A percentile compares a stretch with the other conserved stretches of the same genome.
phyloP scores from a whole-genome alignment of 2,797 vertebrate species.

The Trichosurus vulpecula region DNA sequence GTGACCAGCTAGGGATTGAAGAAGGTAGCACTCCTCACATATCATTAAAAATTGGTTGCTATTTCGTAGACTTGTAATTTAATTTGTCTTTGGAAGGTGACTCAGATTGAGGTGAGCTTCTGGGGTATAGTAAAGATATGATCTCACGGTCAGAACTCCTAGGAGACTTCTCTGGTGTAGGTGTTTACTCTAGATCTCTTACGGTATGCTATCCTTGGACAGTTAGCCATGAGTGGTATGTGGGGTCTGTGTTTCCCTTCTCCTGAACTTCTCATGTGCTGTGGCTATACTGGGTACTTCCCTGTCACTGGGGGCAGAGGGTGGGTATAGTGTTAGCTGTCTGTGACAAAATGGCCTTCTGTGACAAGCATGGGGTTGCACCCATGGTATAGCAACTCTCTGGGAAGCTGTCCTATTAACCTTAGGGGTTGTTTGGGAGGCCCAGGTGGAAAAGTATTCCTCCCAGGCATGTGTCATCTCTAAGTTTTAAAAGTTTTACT shows the following conservation, averaged over 20 bases:
- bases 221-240: neutral
- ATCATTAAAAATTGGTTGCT: neutral
- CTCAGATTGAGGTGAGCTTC: neutral
- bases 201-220: neutral
- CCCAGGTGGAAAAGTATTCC: neutral
- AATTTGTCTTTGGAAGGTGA: neutral
- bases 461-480: no score
- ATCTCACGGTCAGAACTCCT: neutral
- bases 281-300: neutral
- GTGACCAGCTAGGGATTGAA: neutral
- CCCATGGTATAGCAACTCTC: neutral
- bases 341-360: neutral
- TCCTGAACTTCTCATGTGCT: neutral
- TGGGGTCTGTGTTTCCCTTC: neutral
- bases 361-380: neutral
- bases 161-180: neutral
- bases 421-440: neutral
- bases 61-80: neutral
- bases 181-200: neutral
- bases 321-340: neutral
- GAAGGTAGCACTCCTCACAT: neutral
- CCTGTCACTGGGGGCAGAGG: neutral
- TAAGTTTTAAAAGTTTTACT: neutral
- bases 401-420: neutral
- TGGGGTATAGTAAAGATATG: neutral